Base-by-base conservation (phyloP, 2,888 invertebrate species). In the Oscheius sp. region DNA sequence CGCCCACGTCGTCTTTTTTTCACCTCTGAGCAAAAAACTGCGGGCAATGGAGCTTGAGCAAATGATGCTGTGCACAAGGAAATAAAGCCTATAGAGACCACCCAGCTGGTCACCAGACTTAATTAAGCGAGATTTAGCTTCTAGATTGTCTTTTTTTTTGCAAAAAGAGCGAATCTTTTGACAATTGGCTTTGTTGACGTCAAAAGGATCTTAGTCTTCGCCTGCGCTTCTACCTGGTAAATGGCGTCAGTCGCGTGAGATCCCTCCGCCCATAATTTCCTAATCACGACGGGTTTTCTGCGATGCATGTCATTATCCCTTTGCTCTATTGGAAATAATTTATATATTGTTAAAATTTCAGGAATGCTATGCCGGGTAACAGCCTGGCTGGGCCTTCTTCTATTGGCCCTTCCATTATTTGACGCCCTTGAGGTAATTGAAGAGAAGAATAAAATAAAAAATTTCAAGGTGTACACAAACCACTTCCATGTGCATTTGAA, bases 391-490 rank as follows among this genome's bases (percentile, higher is more conserved):
- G 52, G 68, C 61, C 58, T 68, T 52, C 39, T 68, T 61, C 68
- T 68, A 25, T 23, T 61, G 37, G 48, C 52, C 58, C 42, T 68
- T 31, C 61, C 68, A 37, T 27, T 58, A 23, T 34, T 39, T 31
- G 31, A 61, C 53, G 68, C 68, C 39, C 55, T 66, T 48, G 66
- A 66, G 66, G 65, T 65, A 20, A 34, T 4, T 2, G 20, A 33
- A 20, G 12, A 12, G 1, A 17, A 17, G n/a, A 4, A n/a, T 15
- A 17, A 8, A 55, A 31, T 17, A 33, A 5, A 3, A 1, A n/a
- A 31, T 1, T 31, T 78, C 69, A 74, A 93, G 87, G 91, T 97
- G 84, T 94, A 95, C 90, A 96, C 96, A 88, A 96, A 96, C 89
- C 92, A 93, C 68, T 97, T 97, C 90, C 91, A 94, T 88, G 96